A percentile compares a stretch with the other conserved stretches of the same genome.
Evolutionary conservation across 2,113 vertebrate species (phyloP).

Genomic region (Ptyas mucosa): DNA sequence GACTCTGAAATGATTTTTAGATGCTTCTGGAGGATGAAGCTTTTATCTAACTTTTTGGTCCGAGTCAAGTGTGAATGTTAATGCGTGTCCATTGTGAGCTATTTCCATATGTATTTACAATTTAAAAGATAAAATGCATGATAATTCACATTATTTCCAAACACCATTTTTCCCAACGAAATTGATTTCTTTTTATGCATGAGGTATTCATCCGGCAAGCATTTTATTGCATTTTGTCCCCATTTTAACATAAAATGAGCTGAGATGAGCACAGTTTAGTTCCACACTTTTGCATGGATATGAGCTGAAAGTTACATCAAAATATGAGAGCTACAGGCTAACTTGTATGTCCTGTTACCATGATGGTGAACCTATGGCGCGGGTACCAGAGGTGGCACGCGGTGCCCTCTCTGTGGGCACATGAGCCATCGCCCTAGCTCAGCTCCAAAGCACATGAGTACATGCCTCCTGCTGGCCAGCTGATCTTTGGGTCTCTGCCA

Average conservation of each 20-base stretch:
- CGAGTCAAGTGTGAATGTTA: not conserved
- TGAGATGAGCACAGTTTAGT: not conserved
- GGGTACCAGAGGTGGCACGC: too few species aligned
- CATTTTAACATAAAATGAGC: not conserved
- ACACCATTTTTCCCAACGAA: not conserved
- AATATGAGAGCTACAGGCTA: not conserved
- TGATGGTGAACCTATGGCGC: too few species aligned
- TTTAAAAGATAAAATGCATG: not conserved
- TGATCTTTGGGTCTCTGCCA: too few species aligned
- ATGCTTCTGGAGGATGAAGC: not conserved
- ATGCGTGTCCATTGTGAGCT: not conserved
- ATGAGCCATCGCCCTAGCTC: too few species aligned
- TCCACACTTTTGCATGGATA: not conserved
- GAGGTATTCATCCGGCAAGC: not conserved
- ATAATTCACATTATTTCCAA: not conserved
- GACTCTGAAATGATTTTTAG: not conserved
- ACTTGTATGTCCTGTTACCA: not conserved
- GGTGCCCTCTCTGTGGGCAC: too few species aligned
- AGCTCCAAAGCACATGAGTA: too few species aligned
- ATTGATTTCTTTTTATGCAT: not conserved
- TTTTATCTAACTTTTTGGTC: not conserved
- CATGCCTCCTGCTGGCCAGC: too few species aligned
- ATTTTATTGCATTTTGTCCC: not conserved
- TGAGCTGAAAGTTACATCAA: not conserved
- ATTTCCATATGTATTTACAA: not conserved